A percentile compares a stretch with the other conserved stretches of the same genome.
These are phyloP conservation scores for Parazoanthus swiftii DNA, from an alignment of 92 coral and sea anemone genomes.

Conservation along the genomic window DNA sequence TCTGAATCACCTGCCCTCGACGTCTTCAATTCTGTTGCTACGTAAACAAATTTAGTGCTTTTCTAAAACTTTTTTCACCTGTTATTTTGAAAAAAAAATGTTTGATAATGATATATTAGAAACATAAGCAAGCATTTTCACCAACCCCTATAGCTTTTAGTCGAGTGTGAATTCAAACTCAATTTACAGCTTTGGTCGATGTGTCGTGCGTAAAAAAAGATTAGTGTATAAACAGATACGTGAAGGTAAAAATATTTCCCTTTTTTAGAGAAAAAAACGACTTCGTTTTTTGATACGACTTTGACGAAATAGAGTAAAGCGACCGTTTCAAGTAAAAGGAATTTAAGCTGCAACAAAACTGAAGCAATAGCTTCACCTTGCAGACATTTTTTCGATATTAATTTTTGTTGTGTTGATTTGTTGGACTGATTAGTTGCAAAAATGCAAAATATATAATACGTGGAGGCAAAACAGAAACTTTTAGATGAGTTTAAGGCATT, in stretches of 20 bases:
- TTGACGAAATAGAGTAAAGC: too few relatives aligned
- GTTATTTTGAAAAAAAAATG: neutral
- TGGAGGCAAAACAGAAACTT: neutral
- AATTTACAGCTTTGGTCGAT: neutral
- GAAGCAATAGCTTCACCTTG: too few relatives aligned
- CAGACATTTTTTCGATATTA: neutral
- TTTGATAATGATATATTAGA: too few relatives aligned
- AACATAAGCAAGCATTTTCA: neutral
- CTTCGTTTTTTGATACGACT: neutral
- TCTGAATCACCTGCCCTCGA: neutral
- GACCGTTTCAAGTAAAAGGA: too few relatives aligned
- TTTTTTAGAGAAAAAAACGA: too few relatives aligned
- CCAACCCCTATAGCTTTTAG: neutral
- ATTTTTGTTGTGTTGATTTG: neutral
- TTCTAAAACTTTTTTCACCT: neutral
- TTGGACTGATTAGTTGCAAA: neutral
- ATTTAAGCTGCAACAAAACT: too few relatives aligned
- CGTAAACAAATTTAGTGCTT: neutral
- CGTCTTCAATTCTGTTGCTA: neutral
- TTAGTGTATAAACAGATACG: neutral
- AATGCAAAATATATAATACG: neutral
- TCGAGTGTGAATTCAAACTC: neutral
- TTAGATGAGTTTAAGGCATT: too few relatives aligned
- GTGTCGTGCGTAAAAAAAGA: neutral
- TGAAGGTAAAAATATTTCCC: neutral